These are phyloP conservation scores for Chrysodeixis includens DNA, from an alignment of 2,888 invertebrate genomes.

Conservation along the genomic window DNA sequence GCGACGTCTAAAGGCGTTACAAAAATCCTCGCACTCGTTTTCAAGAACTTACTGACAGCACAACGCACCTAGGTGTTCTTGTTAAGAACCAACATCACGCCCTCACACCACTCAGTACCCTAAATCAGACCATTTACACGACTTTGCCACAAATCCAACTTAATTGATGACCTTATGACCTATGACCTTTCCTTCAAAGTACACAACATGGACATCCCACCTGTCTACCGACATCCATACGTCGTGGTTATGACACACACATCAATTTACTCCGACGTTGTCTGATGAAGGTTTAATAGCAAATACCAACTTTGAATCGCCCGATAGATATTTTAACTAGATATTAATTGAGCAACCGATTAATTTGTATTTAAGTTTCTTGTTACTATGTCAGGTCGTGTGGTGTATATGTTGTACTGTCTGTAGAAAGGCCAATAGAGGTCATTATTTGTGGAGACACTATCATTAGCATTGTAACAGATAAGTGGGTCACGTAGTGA, in stretches of 20 bases:
- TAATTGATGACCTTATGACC: too few species aligned
- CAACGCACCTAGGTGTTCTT: too few species aligned
- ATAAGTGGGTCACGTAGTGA: too few species aligned
- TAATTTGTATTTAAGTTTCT: background rate
- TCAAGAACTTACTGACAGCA: too few species aligned
- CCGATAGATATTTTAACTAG: slow-evolving; percentile 31
- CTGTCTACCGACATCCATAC: slow-evolving; percentile 12
- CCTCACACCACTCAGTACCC: too few species aligned
- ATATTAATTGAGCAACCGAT: slow-evolving; percentile 22
- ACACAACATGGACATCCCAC: background rate
- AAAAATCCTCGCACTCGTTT: too few species aligned
- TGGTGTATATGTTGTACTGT: background rate
- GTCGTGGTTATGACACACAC: slow-evolving; percentile 33
- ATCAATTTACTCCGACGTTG: slow-evolving; percentile 20
- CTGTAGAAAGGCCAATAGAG: background rate
- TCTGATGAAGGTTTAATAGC: slow-evolving; percentile 29
- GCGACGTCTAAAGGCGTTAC: too few species aligned
- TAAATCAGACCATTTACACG: too few species aligned
- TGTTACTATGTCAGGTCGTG: background rate
- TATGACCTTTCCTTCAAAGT: background rate
- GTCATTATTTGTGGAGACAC: background rate
- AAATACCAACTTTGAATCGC: slow-evolving; percentile 18
- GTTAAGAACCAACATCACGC: too few species aligned
- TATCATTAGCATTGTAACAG: too few species aligned
- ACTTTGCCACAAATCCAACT: too few species aligned